A percentile compares a stretch with the other conserved stretches of the same genome.
phyloP scores from a whole-genome alignment of 2,888 invertebrate genomes.

The Lepeophtheirus nordmannii region DNA sequence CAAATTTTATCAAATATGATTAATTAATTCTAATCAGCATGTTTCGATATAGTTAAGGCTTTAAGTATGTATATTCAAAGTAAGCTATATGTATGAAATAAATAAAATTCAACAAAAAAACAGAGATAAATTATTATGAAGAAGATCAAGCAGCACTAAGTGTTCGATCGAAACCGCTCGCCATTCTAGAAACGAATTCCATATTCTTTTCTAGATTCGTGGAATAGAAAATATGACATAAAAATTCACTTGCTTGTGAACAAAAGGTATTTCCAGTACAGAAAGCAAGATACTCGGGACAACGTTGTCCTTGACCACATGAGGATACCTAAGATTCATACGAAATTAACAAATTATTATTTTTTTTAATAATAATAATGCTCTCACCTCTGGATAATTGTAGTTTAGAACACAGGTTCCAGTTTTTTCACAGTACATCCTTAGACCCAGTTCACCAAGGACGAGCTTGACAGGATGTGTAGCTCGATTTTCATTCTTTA shows the following conservation, averaged over 20 bases:
- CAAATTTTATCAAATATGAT: no score
- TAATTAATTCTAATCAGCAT: no score
- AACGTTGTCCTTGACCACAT: neutral
- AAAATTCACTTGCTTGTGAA: neutral
- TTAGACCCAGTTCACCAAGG: conserved; percentile 12
- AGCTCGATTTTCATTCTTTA: conserved; percentile 7
- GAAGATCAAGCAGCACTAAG: conserved; percentile 1
- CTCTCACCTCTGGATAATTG: conserved; percentile 14
- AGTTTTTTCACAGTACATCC: conserved; percentile 10
- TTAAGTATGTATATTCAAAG: no score
- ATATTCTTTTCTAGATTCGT: neutral
- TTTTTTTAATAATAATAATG: neutral
- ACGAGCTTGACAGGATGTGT: conserved; percentile 5
- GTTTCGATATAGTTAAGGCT: no score
- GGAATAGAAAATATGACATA: conserved; percentile 20
- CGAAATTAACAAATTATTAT: neutral
- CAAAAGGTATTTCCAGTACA: conserved; percentile 7
- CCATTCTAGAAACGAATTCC: conserved; percentile 10
- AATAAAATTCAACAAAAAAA: no score
- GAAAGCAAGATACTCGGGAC: conserved; percentile 17
- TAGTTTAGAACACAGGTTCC: conserved; percentile 5
- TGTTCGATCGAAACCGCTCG: conserved; percentile 19
- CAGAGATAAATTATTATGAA: no score
- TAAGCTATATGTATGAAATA: no score
- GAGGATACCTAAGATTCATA: neutral